Evolutionary conservation across 2,113 vertebrate genomes (phyloP).

Genomic region (Mormyrus iriodes): DNA sequence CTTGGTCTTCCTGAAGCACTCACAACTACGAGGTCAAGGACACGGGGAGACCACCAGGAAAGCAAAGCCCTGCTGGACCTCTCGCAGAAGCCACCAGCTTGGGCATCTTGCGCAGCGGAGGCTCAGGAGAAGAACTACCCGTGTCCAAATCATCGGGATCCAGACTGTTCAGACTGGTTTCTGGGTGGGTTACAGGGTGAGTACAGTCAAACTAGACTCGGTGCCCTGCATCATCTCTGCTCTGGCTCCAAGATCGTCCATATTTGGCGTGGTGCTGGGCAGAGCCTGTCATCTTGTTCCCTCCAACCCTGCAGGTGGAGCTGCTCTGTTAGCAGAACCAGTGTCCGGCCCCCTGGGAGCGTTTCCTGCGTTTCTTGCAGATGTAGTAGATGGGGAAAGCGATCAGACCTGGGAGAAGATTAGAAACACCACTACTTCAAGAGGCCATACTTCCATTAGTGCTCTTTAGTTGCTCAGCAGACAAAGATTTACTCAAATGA

Average conservation of each 20-base stretch:
- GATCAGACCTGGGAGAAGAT: slow-evolving; percentile 72
- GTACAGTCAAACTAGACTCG: background rate
- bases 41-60: background rate
- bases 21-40: background rate
- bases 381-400: slow-evolving; percentile 91
- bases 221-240: background rate
- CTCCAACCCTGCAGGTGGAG: background rate
- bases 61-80: background rate
- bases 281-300: background rate
- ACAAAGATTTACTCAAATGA: background rate
- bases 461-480: background rate
- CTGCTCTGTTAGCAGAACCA: slow-evolving; percentile 52
- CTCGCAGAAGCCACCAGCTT: background rate
- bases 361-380: slow-evolving; percentile 92
- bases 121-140: background rate
- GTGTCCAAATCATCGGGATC: too few species aligned
- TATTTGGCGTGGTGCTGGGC: background rate
- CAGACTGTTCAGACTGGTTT: background rate
- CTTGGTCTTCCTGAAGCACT: background rate
- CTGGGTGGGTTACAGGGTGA: background rate
- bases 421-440: background rate
- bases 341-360: slow-evolving; percentile 59
- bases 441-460: background rate
- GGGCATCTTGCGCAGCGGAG: background rate
- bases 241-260: background rate